Evolutionary conservation across 2,888 invertebrate species (phyloP), one percentile per base, ranked within the genome.

Genomic region (Candidula unifasciata): DNA sequence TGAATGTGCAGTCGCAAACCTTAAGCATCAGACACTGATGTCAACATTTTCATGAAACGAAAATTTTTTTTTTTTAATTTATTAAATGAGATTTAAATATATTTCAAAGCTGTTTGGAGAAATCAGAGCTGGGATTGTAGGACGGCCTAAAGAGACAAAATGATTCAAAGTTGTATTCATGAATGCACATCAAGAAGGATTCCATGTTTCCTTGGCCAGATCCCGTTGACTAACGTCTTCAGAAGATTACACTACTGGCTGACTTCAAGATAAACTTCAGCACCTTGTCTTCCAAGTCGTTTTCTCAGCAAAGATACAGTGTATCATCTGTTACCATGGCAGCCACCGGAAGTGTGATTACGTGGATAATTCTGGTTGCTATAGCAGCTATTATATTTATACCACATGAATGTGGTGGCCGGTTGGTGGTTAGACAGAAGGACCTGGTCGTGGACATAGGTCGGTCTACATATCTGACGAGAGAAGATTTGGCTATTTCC

Each of bases 391-490:
- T 82, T 33, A 2, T 77, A 64, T 52, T 84, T 18, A 6, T 68
- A 57, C 57, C 85, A 60, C 66, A 64, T 10, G 71, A 44, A 10
- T 79, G 44, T 27, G 57, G 0, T 18, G 89, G 87, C 54, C 74
- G 74, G 30, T 54, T 74, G 54, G 88, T 91, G 79, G 68, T 89
- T 80, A 87, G 89, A 64, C 89, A 89, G 80, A 88, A 88, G 68
- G 90, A 90, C n/a, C 60, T 93, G 33, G 87, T 88, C 2, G 93
- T 92, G 81, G 89, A 91, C 79, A 90, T 91, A 18, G 93, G 93
- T 30, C 87, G 92, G 83, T 88, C 89, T n/a, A 90, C 90, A 57
- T 92, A 89, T 87, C 83, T 93, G 52, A 88, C 88, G 54, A 89
- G 91, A 24, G 90, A 91, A 79, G 92, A 92, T 86, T 86, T 93